Conservation (phyloP, 2,888 invertebrate species). For the Dolichomitus sp. region DNA sequence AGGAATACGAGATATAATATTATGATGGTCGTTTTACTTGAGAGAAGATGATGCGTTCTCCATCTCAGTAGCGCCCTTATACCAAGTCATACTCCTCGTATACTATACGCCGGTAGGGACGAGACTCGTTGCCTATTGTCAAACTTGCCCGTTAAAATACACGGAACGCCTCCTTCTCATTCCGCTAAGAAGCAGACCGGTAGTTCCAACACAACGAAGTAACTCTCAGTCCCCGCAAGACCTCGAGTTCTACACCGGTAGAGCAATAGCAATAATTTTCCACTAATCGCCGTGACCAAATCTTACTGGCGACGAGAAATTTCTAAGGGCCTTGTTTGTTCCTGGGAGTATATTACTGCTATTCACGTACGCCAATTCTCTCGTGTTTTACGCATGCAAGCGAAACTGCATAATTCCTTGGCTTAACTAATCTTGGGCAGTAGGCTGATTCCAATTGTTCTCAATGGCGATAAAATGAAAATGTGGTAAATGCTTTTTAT, state of each 20-base stretch:
- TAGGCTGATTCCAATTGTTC: conserved; percentile 42
- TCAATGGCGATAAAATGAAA: conserved; percentile 19
- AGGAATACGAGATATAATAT: conserved; percentile 68
- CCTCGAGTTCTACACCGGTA: conserved; percentile 53
- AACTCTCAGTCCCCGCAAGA: conserved; percentile 48
- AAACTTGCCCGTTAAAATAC: conserved; percentile 83
- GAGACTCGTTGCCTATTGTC: conserved; percentile 75
- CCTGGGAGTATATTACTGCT: conserved; percentile 32
- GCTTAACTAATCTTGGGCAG: conserved; percentile 46
- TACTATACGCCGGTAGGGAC: conserved; percentile 42
- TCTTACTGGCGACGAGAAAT: conserved; percentile 69
- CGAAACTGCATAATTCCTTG: conserved; percentile 40
- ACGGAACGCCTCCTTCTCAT: conserved; percentile 75
- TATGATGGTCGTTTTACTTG: conserved; percentile 62
- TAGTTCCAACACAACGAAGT: conserved; percentile 45
- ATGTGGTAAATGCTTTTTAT: neutral
- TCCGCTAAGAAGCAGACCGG: conserved; percentile 64
- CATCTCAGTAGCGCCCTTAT: conserved; percentile 56
- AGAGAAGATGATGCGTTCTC: conserved; percentile 71
- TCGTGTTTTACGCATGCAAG: conserved; percentile 54
- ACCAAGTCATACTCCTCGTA: conserved; percentile 23
- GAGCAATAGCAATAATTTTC: conserved; percentile 79
- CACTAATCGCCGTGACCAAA: conserved; percentile 78
- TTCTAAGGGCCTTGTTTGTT: conserved; percentile 66
- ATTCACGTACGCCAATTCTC: conserved; percentile 57